A percentile compares a stretch with the other conserved stretches of the same genome.
Conservation (phyloP, 2,797 vertebrate species). For the Lerista edwardsae region DNA sequence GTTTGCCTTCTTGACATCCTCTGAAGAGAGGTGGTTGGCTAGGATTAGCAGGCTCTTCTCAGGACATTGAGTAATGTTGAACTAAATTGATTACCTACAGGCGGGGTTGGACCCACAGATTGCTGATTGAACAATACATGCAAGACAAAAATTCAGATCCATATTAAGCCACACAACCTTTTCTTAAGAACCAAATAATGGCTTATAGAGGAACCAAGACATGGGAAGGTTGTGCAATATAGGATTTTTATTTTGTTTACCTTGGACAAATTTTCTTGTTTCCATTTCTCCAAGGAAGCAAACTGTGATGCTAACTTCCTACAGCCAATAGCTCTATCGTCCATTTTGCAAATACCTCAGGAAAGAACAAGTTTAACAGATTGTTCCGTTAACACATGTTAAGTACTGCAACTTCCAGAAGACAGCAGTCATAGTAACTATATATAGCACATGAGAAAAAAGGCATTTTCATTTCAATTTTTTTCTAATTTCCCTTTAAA, state of each 20-base stretch:
- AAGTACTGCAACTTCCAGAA: neutral
- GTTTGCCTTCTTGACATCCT: too few species aligned
- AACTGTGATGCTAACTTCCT: neutral
- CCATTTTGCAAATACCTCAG: constrained; percentile 36
- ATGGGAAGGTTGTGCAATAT: neutral
- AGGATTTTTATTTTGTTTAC: constrained; percentile 11
- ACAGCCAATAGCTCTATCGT: neutral
- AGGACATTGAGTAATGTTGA: too few species aligned
- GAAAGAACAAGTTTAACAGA: constrained; percentile 3
- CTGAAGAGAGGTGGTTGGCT: too few species aligned
- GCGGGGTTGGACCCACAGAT: too few species aligned
- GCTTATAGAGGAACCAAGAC: neutral
- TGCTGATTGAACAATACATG: too few species aligned
- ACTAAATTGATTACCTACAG: too few species aligned
- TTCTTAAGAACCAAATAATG: neutral
- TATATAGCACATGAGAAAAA: neutral
- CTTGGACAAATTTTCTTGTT: constrained; percentile 9
- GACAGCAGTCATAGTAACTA: neutral
- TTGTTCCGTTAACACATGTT: neutral
- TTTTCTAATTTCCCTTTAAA: neutral
- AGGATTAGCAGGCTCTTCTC: too few species aligned
- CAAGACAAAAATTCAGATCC: too few species aligned
- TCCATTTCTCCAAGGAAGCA: neutral
- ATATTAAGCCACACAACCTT: neutral
- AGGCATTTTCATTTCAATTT: neutral